Evolutionary conservation across 2,888 invertebrate species (phyloP), one percentile per base, ranked within the genome.

Genomic region (Cheiracanthium punctorium): DNA sequence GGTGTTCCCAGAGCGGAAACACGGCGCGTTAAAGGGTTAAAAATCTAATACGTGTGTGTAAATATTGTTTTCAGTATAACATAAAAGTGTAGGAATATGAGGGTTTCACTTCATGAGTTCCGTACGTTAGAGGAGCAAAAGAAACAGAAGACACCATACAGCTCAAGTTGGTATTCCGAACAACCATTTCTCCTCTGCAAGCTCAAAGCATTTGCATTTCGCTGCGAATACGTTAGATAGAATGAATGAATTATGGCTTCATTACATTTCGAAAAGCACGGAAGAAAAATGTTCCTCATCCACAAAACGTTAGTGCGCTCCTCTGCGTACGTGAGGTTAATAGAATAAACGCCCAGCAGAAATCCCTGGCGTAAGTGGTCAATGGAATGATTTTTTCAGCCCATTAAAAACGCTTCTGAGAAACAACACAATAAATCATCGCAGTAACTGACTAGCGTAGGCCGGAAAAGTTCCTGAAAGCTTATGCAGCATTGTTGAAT

Each of bases 351-450:
- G 58, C 58, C 58, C 58, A 58, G 24, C 1, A 58, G 58, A 58
- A 58, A 24, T 58, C 2, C 58, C 12, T 7, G 4, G 7, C 20
- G 24, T 58, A 58, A 58, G 17, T 58, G 58, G 58, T 24, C 58
- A 24, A 12, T 5, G 58, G 58, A 58, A 58, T 58, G 4, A 1
- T 24, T 24, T 58, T 58, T 58, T 24, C 48, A 12, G 29, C 28
- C 67, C 67, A 67, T 67, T 67, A 58, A 67, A 67, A 67, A 67
- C n/a, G 32, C 67, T 67, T 67, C 67, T n/a, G 67, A 67, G 32
- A 32, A 67, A 67, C 32, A 67, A 67, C 14, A n/a, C 30, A 30
- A 32, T 67, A 67, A 67, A 67, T 67, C 67, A 67, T 67, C 1
- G 67, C 32, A n/a, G 67, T 67, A 67, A 67, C 30, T 32, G 32